Evolutionary conservation across 2,888 invertebrate genomes (phyloP).

Genomic region (Elegia similella): DNA sequence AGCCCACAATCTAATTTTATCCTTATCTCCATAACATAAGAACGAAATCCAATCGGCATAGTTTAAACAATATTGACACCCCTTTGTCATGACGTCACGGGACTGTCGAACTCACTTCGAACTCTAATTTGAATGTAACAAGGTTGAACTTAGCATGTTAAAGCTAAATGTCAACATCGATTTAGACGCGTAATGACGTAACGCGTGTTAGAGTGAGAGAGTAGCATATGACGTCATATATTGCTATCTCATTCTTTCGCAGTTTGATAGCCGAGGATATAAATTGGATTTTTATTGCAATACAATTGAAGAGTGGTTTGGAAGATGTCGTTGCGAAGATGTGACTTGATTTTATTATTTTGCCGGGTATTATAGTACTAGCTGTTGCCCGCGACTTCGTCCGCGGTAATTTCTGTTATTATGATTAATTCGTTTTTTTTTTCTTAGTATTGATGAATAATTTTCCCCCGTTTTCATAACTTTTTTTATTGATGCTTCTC

Average conservation of each 20-base stretch:
- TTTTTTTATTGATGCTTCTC: too few relatives aligned
- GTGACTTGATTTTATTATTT: too few relatives aligned
- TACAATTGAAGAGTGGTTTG: neutral
- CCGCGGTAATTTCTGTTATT: too few relatives aligned
- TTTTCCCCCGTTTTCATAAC: too few relatives aligned
- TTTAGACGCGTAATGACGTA: conserved; percentile 15
- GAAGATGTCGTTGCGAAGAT: neutral
- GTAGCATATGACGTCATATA: conserved; percentile 17
- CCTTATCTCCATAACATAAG: neutral
- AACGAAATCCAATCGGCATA: neutral
- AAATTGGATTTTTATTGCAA: conserved; percentile 10
- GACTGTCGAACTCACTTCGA: conserved; percentile 21
- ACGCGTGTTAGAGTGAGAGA: conserved; percentile 6
- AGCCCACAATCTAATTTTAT: neutral
- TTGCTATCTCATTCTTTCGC: neutral
- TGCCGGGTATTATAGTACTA: too few relatives aligned
- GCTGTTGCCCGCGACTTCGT: too few relatives aligned
- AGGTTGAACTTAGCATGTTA: conserved; percentile 17
- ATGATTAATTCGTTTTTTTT: too few relatives aligned
- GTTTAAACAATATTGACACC: conserved; percentile 11
- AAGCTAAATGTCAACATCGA: conserved; percentile 21
- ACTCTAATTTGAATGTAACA: conserved; percentile 8
- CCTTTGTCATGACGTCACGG: conserved; percentile 15
- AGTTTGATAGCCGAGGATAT: neutral
- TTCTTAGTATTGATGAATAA: too few relatives aligned